Evolutionary conservation across 2,888 invertebrate species (phyloP).

Genomic region (Andrena fulva): DNA sequence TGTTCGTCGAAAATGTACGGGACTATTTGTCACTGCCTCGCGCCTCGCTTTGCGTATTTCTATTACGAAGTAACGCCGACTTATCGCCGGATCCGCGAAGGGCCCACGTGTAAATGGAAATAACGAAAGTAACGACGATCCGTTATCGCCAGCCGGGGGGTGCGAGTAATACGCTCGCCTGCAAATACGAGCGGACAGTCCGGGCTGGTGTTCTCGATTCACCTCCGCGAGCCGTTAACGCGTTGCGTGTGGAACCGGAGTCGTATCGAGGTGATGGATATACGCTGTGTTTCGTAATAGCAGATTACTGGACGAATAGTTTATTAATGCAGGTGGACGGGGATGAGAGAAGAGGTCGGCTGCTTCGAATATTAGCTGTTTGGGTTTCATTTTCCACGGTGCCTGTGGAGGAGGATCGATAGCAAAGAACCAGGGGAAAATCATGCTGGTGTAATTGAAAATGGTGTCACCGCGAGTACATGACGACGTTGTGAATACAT

Average conservation of each 20-base stretch:
- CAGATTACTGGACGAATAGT: neutral
- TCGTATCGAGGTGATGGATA: neutral
- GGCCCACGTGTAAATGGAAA: conserved; percentile 34
- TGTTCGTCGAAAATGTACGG: conserved; percentile 36
- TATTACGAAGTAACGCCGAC: neutral
- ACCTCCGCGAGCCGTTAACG: conserved; percentile 7
- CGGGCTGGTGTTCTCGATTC: conserved; percentile 2
- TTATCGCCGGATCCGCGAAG: conserved; percentile 27
- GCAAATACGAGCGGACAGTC: conserved; percentile 19
- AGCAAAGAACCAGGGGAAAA: conserved; percentile 26
- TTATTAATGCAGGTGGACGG: neutral
- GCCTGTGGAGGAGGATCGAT: conserved; percentile 8
- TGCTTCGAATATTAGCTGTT: neutral
- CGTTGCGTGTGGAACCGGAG: conserved; percentile 17
- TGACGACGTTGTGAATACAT: conserved; percentile 46
- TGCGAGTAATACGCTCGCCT: neutral
- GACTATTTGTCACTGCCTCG: conserved; percentile 58
- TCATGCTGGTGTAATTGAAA: conserved; percentile 45
- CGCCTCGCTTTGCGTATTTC: neutral
- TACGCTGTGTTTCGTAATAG: neutral
- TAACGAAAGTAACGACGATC: conserved; percentile 39
- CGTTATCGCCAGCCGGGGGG: conserved; percentile 7
- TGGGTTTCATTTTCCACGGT: neutral
- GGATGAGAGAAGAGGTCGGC: no score
- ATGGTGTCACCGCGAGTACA: conserved; percentile 25